Percentiles rank a stretch among this genome's conserved stretches.
These are phyloP conservation scores for Mythimna albipuncta DNA, from an alignment of 2,888 invertebrate genomes.

Conservation along the genomic window DNA sequence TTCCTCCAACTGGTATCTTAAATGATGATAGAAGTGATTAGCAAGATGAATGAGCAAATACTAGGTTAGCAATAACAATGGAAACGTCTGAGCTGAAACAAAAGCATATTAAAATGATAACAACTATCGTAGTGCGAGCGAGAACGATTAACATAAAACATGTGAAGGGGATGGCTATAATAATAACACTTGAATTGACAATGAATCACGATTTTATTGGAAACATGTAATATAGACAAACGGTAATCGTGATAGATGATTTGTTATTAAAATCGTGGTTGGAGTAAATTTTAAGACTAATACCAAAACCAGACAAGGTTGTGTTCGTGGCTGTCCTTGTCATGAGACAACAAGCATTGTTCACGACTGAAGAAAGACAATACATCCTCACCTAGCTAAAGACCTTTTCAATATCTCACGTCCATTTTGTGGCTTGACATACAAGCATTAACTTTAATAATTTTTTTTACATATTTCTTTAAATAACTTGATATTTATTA, in stretches of 20 bases:
- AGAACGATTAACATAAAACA: slow-evolving; percentile 68
- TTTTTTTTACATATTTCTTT: background rate
- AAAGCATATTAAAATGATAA: slow-evolving; percentile 69
- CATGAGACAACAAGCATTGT: slow-evolving; percentile 50
- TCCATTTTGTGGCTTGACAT: background rate
- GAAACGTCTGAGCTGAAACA: slow-evolving; percentile 51
- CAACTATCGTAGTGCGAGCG: slow-evolving; percentile 69
- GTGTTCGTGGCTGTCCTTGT: slow-evolving; percentile 46
- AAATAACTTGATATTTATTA: too few species aligned
- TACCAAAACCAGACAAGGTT: slow-evolving; percentile 44
- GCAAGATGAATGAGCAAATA: slow-evolving; percentile 25
- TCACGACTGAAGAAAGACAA: slow-evolving; percentile 36
- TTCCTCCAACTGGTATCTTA: slow-evolving; percentile 13
- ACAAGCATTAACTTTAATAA: background rate
- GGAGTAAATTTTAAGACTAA: slow-evolving; percentile 37
- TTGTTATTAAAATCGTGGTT: slow-evolving; percentile 37
- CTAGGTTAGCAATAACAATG: slow-evolving; percentile 53
- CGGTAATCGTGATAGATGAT: slow-evolving; percentile 50
- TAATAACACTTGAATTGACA: slow-evolving; percentile 81
- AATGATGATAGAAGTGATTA: slow-evolving; percentile 11
- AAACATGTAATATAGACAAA: slow-evolving; percentile 65
- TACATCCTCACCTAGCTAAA: slow-evolving; percentile 25
- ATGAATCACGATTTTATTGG: slow-evolving; percentile 76
- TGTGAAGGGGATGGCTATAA: slow-evolving; percentile 62
- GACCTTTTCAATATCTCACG: slow-evolving; percentile 26